Evolutionary conservation across 53 echinoderm and acorn worm genomes (phyloP), one percentile per base, ranked within the genome.

Genomic region (Apostichopus leukothele): DNA sequence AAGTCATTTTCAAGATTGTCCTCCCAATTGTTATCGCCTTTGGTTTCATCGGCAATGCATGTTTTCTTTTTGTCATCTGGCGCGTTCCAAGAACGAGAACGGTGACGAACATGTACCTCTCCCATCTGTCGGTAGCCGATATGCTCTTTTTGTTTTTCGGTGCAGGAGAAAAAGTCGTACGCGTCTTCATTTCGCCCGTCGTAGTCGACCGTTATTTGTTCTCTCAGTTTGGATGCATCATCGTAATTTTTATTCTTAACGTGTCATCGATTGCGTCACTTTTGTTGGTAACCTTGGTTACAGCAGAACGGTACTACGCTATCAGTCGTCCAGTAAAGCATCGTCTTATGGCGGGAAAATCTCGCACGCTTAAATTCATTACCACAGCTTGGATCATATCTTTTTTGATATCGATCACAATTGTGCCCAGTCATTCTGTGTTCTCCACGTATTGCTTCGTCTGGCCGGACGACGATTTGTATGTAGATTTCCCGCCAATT

Each of bases 41-140:
- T 7, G 96, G 96, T 13, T 71, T 93, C 23, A 1, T 79, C 19
- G 85, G 89, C 52, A 96, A 96, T 63, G 9, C 90, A 18, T 91
- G 92, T n/a, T 96, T 96, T 76, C 88, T 96, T 50, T 94, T 89
- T 51, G 96, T 96, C 75, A 90, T 93, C 26, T 23, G 25, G 18
- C 88, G 94, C 7, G 53, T 96, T 16, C 90, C 60, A 16, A 53
- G 93, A 16, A 96, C 93, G 94, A 90, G 96, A 18, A 96, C 93
- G 5, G 93, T 96, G 11, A 96, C 96, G 73, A 96, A 96, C 88
- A 87, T 90, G 21, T 96, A 96, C 60, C 92, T 96, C 50, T 77
- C 92, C 54, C 94, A 96, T 60, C 84, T 96, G 53, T 94, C 96
- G 5, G 23, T 96, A n/a, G 92, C 93, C 9, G 96, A 96, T 75